Percentiles rank a stretch among this genome's conserved stretches.
These are phyloP conservation scores for Gibbula magus DNA, from an alignment of 2,888 invertebrate genomes.

Conservation along the genomic window DNA sequence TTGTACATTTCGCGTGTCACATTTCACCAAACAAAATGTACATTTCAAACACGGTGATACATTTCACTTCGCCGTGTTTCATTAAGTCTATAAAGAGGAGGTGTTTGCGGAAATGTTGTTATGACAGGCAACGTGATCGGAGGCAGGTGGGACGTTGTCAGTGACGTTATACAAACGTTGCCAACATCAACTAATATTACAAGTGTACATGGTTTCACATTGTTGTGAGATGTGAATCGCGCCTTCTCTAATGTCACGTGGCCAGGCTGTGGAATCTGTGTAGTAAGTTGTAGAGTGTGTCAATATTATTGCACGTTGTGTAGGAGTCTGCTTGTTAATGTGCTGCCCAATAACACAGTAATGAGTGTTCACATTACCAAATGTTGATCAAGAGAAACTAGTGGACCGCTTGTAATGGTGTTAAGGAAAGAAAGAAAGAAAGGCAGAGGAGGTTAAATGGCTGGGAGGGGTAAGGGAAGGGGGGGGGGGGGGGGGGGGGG, in stretches of 20 bases:
- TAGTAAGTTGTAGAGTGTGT: neutral
- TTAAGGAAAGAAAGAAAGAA: neutral
- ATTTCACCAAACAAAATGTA: slow-evolving; percentile 13
- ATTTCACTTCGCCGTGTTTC: neutral
- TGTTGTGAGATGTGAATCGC: slow-evolving; percentile 1
- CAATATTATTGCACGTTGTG: slow-evolving; percentile 9
- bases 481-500: no score
- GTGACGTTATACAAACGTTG: neutral
- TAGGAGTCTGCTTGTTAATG: slow-evolving; percentile 1
- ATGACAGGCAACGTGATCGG: slow-evolving; percentile 2
- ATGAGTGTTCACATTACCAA: slow-evolving; percentile 3
- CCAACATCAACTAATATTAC: neutral
- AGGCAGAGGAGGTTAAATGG: no score
- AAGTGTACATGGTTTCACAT: neutral
- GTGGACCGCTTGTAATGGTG: neutral
- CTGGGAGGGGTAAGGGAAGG: neutral
- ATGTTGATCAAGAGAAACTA: neutral
- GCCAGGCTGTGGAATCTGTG: no score
- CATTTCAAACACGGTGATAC: slow-evolving; percentile 13
- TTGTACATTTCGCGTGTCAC: slow-evolving; percentile 7
- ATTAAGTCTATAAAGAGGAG: neutral
- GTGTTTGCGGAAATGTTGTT: neutral
- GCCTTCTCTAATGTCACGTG: neutral
- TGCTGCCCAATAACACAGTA: neutral
- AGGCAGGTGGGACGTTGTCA: neutral